phyloP scores from a whole-genome alignment of 2,888 invertebrate genomes.

The Diarsia mendica region DNA sequence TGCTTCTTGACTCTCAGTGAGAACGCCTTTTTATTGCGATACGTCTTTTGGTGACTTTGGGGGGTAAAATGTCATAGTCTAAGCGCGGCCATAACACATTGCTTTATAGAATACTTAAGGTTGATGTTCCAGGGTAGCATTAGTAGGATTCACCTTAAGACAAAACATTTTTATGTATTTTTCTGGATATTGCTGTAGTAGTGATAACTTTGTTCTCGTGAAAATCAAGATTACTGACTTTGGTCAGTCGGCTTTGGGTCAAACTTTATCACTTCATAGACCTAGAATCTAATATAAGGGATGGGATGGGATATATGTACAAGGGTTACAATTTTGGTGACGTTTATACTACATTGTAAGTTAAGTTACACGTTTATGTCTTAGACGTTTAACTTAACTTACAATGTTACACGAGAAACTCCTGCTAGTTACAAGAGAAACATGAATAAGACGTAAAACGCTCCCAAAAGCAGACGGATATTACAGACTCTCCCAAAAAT shows the following conservation, averaged over 20 bases:
- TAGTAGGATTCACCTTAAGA: no score
- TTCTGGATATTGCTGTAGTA: not conserved
- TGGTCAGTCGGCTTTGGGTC: not conserved
- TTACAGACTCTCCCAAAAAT: not conserved
- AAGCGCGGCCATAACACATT: not conserved
- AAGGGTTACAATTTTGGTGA: no score
- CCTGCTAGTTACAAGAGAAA: not conserved
- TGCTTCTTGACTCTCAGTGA: not conserved
- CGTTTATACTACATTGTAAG: no score
- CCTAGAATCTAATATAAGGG: not conserved
- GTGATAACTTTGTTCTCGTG: not conserved
- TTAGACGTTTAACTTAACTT: no score
- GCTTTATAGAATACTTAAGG: not conserved
- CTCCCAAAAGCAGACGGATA: not conserved
- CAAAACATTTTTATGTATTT: not conserved
- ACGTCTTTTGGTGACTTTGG: not conserved
- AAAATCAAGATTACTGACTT: not conserved
- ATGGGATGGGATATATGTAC: no score
- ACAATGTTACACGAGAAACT: not conserved
- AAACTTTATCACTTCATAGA: not conserved
- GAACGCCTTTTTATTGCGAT: slow-evolving; percentile 35
- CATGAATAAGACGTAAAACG: not conserved
- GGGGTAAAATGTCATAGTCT: not conserved
- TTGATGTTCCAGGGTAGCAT: no score
- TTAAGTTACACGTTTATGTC: no score